Base-by-base conservation (phyloP, 1,140 invertebrate genomes). In the Drosophila pandora region DNA sequence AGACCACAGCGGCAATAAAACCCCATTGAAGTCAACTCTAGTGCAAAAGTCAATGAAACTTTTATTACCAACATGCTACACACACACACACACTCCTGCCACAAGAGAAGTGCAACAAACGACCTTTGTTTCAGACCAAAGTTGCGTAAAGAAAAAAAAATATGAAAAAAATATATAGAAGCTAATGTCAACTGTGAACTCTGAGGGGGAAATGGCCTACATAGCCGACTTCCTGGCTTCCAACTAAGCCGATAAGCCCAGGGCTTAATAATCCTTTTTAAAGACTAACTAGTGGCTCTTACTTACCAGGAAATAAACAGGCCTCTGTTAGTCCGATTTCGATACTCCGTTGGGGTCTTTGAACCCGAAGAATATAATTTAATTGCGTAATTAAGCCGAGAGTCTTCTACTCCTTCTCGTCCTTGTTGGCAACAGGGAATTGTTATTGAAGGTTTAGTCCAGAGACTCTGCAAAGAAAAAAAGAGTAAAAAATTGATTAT, bases 21-120 rank as follows among this genome's bases (percentile, higher is more conserved):
- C 57, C 56, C 56, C 75, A 82, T 82, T 75, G 70, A 79, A 83
- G 70, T 82, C 79, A 83, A 63, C 80, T 84, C 39, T 84, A 65
- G 75, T 76, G 76, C 65, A 84, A 83, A 71, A 79, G 80, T 83
- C 79, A 81, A 84, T 79, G 79, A 83, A 83, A 83, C 80, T 84
- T 69, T 69, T 69, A 69, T 69, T 57, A 47, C 63, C 65, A 68
- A 69, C 62, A 69, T 69, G 32, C 62, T 41, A 37, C 65, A 54
- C 39, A 22, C 60, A 17, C 57, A 34, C 32, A 34, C 32, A 34
- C 32, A 34, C 32, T 12, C 32, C 3, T 12, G 60, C 70, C 54
- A 60, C 79, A 82, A 55, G 65, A 73, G 76, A 83, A 82, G 79
- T 74, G 79, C 80, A 79, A 75, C 79, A 83, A 82, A 70, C 75